These are phyloP conservation scores for Steinernema khuongi DNA, from an alignment of 1,140 invertebrate species.

Conservation along the genomic window DNA sequence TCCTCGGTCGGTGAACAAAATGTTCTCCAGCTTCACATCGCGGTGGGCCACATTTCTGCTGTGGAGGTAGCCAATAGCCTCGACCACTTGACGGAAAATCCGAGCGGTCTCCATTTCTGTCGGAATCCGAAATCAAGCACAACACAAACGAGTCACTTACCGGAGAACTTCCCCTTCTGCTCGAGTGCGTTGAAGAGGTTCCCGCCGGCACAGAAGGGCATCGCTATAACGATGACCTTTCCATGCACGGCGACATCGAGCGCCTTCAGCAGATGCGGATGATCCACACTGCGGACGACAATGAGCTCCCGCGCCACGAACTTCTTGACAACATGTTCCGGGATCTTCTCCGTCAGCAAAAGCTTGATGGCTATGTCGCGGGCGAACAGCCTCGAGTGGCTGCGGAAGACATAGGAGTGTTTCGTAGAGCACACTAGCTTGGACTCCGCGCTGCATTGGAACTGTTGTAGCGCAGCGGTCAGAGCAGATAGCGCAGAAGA, in stretches of 20 bases:
- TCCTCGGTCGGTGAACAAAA: slow-evolving; percentile 27
- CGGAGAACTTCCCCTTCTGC: too few relatives aligned
- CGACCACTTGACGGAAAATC: slow-evolving; percentile 32
- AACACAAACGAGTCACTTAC: too few relatives aligned
- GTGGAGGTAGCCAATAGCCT: slow-evolving; percentile 31
- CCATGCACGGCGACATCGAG: background rate
- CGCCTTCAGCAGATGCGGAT: background rate
- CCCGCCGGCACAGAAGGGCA: background rate
- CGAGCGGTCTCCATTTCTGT: too few relatives aligned
- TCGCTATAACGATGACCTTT: background rate
- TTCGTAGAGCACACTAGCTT: background rate
- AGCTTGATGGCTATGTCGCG: background rate
- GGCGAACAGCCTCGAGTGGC: background rate
- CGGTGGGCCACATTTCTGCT: slow-evolving; percentile 22
- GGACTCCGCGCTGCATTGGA: background rate
- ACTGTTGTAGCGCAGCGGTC: background rate
- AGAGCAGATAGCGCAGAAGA: too few relatives aligned
- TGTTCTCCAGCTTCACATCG: slow-evolving; percentile 35
- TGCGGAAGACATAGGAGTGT: background rate
- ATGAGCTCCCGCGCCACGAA: background rate
- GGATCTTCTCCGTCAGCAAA: background rate
- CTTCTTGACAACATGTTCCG: background rate
- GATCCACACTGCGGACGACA: background rate
- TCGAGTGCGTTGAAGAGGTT: background rate
- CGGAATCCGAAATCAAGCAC: too few relatives aligned